Percentiles rank a stretch among this genome's conserved stretches.
Conservation (phyloP, 2,888 invertebrate genomes). For the Clusia tigrina region DNA sequence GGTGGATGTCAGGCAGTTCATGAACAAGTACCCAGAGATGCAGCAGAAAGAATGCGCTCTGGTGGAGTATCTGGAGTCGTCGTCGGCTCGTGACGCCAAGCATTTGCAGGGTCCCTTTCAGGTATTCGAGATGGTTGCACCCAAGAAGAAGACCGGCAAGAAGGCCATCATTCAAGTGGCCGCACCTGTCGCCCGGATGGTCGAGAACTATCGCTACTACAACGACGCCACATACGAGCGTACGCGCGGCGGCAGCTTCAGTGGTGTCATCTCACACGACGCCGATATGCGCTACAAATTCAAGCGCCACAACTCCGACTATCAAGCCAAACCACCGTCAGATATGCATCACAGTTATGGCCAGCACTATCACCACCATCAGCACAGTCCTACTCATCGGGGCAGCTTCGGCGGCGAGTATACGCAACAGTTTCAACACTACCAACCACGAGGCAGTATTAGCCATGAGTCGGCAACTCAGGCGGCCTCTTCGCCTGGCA, state of each 20-base stretch:
- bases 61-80: slow-evolving; percentile 89
- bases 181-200: slow-evolving; percentile 67
- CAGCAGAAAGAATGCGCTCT: slow-evolving; percentile 87
- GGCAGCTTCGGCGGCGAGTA: slow-evolving; percentile 41
- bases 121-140: slow-evolving; percentile 81
- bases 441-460: slow-evolving; percentile 53
- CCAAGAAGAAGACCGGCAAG: slow-evolving; percentile 76
- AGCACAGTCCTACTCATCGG: slow-evolving; percentile 41
- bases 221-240: slow-evolving; percentile 64
- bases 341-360: slow-evolving; percentile 55
- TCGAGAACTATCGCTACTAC: slow-evolving; percentile 70
- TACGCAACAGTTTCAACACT: slow-evolving; percentile 43
- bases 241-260: slow-evolving; percentile 62
- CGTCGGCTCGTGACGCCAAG: slow-evolving; percentile 83
- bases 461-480: slow-evolving; percentile 33
- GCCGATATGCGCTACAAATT: slow-evolving; percentile 57
- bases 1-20: slow-evolving; percentile 88
- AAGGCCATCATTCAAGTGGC: slow-evolving; percentile 66
- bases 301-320: slow-evolving; percentile 61
- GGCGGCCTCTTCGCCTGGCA: slow-evolving; percentile 34
- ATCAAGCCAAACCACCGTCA: slow-evolving; percentile 42
- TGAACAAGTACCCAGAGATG: slow-evolving; percentile 89
- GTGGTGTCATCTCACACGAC: slow-evolving; percentile 64
- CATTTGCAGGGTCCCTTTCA: slow-evolving; percentile 71
- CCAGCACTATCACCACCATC: slow-evolving; percentile 30